phyloP scores from a whole-genome alignment of 2,888 invertebrate species.

The Cerceris rybyensis region DNA sequence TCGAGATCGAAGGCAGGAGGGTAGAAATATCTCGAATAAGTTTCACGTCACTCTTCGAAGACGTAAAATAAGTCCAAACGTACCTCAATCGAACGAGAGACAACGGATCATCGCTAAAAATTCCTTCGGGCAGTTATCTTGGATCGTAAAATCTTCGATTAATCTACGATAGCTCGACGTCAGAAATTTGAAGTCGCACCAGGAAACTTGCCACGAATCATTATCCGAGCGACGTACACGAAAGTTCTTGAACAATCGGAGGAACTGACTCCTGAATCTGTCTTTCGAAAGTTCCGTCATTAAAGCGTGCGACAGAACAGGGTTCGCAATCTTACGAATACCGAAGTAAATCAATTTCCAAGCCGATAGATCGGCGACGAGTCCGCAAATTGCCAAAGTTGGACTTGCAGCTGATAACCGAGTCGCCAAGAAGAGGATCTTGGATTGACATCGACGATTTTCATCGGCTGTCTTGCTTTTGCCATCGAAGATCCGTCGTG shows the following conservation, averaged over 20 bases:
- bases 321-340: background rate
- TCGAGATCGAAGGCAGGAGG: background rate
- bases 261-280: background rate
- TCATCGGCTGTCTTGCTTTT: background rate
- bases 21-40: too few species aligned
- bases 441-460: background rate
- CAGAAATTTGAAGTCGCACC: background rate
- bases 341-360: background rate
- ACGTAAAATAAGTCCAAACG: too few species aligned
- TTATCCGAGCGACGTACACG: background rate
- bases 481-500: background rate
- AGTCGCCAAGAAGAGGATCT: background rate
- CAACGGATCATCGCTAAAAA: too few species aligned
- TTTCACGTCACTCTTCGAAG: too few species aligned
- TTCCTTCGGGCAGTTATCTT: background rate
- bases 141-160: background rate
- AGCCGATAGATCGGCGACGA: conserved; percentile 7
- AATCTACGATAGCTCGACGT: background rate
- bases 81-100: too few species aligned
- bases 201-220: background rate
- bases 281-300: conserved; percentile 6
- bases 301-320: background rate
- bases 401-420: too few species aligned
- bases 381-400: background rate
- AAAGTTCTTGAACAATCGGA: background rate